Percentiles rank a stretch among this genome's conserved stretches.
Conservation (phyloP, 2,113 vertebrate species). For the Parotia lawesii region DNA sequence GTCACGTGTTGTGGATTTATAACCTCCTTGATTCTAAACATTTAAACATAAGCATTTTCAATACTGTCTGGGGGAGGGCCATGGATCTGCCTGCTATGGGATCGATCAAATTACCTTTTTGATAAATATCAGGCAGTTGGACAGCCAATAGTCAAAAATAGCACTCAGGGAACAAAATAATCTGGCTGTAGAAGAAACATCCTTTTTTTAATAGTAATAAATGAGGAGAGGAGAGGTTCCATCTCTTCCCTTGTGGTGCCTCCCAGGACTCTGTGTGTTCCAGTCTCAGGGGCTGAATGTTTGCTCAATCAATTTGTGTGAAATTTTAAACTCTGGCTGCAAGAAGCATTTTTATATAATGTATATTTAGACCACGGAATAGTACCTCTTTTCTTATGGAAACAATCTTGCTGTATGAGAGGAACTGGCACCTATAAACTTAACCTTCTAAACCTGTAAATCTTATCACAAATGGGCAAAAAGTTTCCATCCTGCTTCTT, state of each 20-base stretch:
- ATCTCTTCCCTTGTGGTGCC: fast-evolving
- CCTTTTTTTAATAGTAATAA: neutral
- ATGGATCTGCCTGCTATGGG: neutral
- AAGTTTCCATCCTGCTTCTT: neutral
- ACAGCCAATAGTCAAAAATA: neutral
- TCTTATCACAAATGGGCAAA: neutral
- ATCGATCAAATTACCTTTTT: slow-evolving; percentile 9
- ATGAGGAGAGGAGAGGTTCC: neutral
- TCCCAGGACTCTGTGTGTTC: fast-evolving
- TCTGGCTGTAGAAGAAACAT: neutral
- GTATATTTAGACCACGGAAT: neutral
- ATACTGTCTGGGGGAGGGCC: neutral
- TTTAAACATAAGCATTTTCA: neutral
- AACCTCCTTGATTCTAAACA: neutral
- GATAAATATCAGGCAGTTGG: neutral
- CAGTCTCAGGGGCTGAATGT: fast-evolving
- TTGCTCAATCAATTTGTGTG: neutral
- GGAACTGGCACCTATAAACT: neutral
- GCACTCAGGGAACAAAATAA: neutral
- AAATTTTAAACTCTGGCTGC: neutral
- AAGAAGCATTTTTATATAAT: neutral
- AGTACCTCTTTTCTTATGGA: neutral
- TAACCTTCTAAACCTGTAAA: neutral
- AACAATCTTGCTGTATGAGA: neutral
- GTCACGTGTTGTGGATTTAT: neutral